phyloP scores from a whole-genome alignment of 2,113 vertebrate species.

The Apodemus sylvaticus region DNA sequence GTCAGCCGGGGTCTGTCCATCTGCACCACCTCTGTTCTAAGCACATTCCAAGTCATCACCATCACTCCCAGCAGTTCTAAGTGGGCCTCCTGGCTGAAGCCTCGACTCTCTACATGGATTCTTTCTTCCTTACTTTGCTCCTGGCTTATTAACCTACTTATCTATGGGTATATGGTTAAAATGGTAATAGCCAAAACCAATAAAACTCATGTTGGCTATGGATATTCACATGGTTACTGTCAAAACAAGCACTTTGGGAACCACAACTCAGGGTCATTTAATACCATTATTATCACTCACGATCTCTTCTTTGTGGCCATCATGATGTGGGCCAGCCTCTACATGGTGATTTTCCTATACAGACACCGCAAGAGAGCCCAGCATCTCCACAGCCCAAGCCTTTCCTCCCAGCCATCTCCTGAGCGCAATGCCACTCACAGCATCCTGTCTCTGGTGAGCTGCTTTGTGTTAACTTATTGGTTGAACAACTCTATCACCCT shows the following conservation, averaged over 20 bases:
- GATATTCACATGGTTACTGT: not conserved
- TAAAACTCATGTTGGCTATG: fast-evolving
- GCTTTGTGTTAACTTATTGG: not conserved
- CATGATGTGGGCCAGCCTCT: too few species aligned
- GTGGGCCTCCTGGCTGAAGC: too few species aligned
- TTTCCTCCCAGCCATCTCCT: not conserved
- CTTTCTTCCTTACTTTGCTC: not conserved
- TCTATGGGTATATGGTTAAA: not conserved
- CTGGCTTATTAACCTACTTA: not conserved
- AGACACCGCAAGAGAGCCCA: not conserved
- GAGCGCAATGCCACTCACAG: not conserved
- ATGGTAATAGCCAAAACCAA: not conserved
- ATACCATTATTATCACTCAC: fast-evolving
- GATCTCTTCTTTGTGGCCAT: not conserved
- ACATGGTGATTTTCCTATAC: not conserved
- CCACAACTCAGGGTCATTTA: fast-evolving
- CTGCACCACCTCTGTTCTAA: not conserved
- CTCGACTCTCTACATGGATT: too few species aligned
- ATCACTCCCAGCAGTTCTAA: not conserved
- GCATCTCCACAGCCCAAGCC: not conserved
- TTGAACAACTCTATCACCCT: not conserved
- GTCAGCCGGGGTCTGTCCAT: not conserved
- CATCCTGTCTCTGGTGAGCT: not conserved
- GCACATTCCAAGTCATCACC: not conserved
- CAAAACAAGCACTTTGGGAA: fast-evolving